Conservation (phyloP, 2,113 vertebrate genomes). For the Melanotaenia duboulayi region DNA sequence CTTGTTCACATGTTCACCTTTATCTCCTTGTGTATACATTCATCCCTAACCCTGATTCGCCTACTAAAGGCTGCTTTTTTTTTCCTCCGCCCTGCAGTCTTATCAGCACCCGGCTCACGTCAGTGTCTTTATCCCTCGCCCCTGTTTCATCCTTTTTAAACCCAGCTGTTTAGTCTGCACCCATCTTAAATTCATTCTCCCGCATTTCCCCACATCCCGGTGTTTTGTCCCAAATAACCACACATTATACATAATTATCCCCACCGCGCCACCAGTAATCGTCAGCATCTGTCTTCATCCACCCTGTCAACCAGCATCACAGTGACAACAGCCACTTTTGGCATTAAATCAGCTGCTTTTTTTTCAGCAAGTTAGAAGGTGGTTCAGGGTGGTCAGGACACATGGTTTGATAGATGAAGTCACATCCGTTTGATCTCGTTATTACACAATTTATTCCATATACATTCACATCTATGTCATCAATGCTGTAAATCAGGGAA, state of each 20-base stretch:
- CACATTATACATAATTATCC: slow-evolving; percentile 75
- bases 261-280: slow-evolving; percentile 64
- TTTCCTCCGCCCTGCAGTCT: slow-evolving; percentile 10
- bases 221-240: slow-evolving; percentile 74
- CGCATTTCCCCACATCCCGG: slow-evolving; percentile 51
- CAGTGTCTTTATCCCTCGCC: slow-evolving; percentile 55
- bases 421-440: slow-evolving; percentile 41
- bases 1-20: slow-evolving; percentile 52
- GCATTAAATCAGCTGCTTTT: slow-evolving; percentile 54
- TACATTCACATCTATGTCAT: slow-evolving; percentile 23
- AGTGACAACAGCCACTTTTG: slow-evolving; percentile 51
- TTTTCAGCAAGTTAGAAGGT: slow-evolving; percentile 20
- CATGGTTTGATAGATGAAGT: slow-evolving; percentile 36
- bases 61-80: slow-evolving; percentile 2
- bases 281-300: slow-evolving; percentile 78
- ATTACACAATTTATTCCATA: slow-evolving; percentile 35
- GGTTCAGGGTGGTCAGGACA: slow-evolving; percentile 42
- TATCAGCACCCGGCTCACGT: slow-evolving; percentile 53
- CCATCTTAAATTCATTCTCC: slow-evolving; percentile 50
- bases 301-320: slow-evolving; percentile 47
- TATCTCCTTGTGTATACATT: slow-evolving; percentile 33
- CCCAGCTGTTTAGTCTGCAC: slow-evolving; percentile 65
- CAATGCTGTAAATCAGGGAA: slow-evolving; percentile 26
- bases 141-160: slow-evolving; percentile 63
- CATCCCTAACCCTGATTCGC: slow-evolving; percentile 32